Percentiles rank a stretch among this genome's conserved stretches.
Evolutionary conservation across 2,888 invertebrate genomes (phyloP).

Genomic region (Drosophila falleni): DNA sequence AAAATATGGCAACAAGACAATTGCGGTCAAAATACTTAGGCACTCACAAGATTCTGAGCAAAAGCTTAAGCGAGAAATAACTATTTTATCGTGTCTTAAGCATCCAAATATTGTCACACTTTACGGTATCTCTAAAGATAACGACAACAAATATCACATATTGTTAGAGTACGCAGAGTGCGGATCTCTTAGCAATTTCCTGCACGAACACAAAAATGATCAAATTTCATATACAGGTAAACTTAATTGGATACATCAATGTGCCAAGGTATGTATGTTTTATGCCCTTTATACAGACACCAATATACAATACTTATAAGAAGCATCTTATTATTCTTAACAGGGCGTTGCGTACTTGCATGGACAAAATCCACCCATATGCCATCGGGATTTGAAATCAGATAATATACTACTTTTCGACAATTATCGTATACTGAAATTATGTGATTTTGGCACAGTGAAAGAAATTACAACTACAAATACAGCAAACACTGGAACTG

Average conservation of each 20-base stretch:
- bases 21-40: slow-evolving; percentile 2
- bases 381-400: slow-evolving; percentile 25
- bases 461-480: background rate
- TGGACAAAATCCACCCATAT: background rate
- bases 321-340: background rate
- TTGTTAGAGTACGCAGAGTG: slow-evolving; percentile 15
- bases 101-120: slow-evolving; percentile 20
- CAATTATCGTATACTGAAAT: background rate
- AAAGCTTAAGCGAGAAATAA: background rate
- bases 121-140: background rate
- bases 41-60: background rate
- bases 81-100: background rate
- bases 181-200: slow-evolving; percentile 4
- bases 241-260: slow-evolving; percentile 22
- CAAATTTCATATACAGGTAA: background rate
- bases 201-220: background rate
- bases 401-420: slow-evolving; percentile 7
- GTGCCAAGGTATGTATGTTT: slow-evolving; percentile 19
- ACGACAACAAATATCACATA: background rate
- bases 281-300: background rate
- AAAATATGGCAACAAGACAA: background rate
- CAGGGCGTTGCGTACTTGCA: slow-evolving; percentile 24
- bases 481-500: background rate
- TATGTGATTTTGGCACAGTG: slow-evolving; percentile 22
- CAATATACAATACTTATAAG: too few species aligned